Evolutionary conservation across 2,888 invertebrate genomes (phyloP), one percentile per base, ranked within the genome.

Genomic region (Caenorhabditis sinica): DNA sequence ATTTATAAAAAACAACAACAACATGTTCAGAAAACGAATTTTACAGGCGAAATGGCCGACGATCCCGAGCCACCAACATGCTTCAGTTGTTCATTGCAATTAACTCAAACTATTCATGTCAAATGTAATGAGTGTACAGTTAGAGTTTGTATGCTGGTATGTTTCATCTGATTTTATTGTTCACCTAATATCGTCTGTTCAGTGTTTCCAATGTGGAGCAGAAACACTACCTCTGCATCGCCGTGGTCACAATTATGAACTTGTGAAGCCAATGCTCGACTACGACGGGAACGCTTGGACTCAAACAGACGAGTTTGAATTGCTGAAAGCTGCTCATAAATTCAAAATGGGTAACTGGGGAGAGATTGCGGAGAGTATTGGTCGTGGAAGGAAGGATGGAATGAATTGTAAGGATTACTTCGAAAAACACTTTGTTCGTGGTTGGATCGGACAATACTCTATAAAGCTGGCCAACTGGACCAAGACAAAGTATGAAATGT

Each of bases 181-280:
- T 75, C 56, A 45, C 8, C 1, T 20, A 17, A 36, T 36, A 49
- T 30, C 17, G 23, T 17, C 4, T n/a, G 43, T 75, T 81, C 60
- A 90, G 88, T 91, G 91, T 61, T 91, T 91, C 71, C 87, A 85
- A 77, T 77, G 89, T 60, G 91, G 91, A 17, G 89, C 87, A 13
- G 89, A 90, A 69, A 73, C 85, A 11, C 89, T 87, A 11, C 85
- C 82, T n/a, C n/a, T n/a, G 8, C 91, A 91, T 65, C 53, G 65
- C 1, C 87, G 91, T 36, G 88, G 88, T 2, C 90, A 90, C 82
- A 89, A 87, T 56, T 90, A 90, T 74, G 81, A 87, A 61, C 53
- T 90, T 11, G 30, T 82, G 4, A 82, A 87, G 25, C 82, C 82
- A 20, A 20, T n/a, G n/a, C n/a, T 56, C 60, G 72, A 23, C 45